Evolutionary conservation across 2,113 vertebrate genomes (phyloP).

Genomic region (Passer montanus): DNA sequence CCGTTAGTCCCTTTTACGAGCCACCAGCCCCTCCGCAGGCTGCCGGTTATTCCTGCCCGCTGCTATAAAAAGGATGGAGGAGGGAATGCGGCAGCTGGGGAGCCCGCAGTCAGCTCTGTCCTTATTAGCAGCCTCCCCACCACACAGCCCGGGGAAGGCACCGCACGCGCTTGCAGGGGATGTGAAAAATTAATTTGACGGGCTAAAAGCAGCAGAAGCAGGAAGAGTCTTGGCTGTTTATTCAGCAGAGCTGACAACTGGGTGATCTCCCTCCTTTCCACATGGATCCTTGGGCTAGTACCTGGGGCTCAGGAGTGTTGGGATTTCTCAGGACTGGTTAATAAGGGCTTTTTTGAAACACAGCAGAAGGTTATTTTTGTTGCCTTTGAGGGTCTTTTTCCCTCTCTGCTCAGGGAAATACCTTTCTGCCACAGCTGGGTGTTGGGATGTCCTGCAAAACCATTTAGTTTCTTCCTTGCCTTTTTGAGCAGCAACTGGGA

Average conservation of each 20-base stretch:
- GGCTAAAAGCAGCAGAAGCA: slow-evolving; percentile 40
- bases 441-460: not conserved
- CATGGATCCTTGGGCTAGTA: not conserved
- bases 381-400: not conserved
- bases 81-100: slow-evolving; percentile 39
- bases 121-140: slow-evolving; percentile 43
- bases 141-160: slow-evolving; percentile 29
- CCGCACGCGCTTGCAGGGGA: not conserved
- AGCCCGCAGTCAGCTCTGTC: not conserved
- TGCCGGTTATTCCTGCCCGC: slow-evolving; percentile 15
- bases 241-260: not conserved
- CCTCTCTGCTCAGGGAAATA: not conserved
- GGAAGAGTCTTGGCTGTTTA: slow-evolving; percentile 4
- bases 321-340: not conserved
- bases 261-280: not conserved
- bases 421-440: not conserved
- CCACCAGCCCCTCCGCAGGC: slow-evolving; percentile 18
- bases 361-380: not conserved
- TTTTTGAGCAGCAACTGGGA: not conserved
- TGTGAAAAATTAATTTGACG: slow-evolving; percentile 46
- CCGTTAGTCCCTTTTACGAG: slow-evolving; percentile 23
- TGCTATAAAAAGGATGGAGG: slow-evolving; percentile 9
- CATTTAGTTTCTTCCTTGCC: not conserved
- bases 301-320: not conserved
- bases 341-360: not conserved